A percentile compares a stretch with the other conserved stretches of the same genome.
Conservation (phyloP, 2,888 invertebrate genomes). For the Teleogryllus oceanicus region DNA sequence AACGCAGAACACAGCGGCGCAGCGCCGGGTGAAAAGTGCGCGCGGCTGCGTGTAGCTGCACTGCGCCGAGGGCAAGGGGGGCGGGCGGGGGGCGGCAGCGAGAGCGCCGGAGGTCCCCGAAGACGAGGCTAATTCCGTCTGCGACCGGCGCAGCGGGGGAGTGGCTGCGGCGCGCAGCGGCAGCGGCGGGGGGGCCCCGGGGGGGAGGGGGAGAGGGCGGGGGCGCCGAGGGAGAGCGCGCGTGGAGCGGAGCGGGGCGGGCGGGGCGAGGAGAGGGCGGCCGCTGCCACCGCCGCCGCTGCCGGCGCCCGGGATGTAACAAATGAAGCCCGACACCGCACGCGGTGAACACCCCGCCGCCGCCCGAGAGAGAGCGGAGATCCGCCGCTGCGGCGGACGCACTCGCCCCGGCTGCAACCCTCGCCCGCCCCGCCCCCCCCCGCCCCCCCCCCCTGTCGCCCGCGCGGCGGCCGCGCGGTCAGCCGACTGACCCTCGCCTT, state of each 20-base stretch:
- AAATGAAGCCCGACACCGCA: slow-evolving; percentile 35
- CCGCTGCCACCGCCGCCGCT: background rate
- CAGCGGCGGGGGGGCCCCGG: background rate
- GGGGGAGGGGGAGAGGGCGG: slow-evolving; percentile 12
- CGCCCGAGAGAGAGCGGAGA: background rate
- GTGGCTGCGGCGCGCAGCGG: background rate
- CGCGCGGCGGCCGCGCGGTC: background rate
- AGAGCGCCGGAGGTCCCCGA: background rate
- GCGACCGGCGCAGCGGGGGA: background rate
- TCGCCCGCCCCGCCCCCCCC: background rate
- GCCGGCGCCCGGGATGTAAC: slow-evolving; percentile 28
- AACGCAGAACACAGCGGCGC: too few relatives aligned
- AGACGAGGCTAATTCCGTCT: slow-evolving; percentile 18
- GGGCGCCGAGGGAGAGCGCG: background rate
- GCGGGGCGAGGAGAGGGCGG: background rate
- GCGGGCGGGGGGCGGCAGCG: too few relatives aligned
- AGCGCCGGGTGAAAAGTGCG: too few relatives aligned
- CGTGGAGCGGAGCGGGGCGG: background rate
- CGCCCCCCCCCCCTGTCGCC: background rate
- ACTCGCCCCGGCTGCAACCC: background rate
- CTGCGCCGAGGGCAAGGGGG: too few relatives aligned
- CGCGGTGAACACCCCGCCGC: slow-evolving; percentile 31
- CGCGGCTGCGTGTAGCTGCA: too few relatives aligned
- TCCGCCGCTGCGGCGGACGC: background rate
- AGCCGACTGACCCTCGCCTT: background rate